These are phyloP conservation scores for Caenorhabditis zanzibari DNA, from an alignment of 2,888 invertebrate species.

Conservation along the genomic window DNA sequence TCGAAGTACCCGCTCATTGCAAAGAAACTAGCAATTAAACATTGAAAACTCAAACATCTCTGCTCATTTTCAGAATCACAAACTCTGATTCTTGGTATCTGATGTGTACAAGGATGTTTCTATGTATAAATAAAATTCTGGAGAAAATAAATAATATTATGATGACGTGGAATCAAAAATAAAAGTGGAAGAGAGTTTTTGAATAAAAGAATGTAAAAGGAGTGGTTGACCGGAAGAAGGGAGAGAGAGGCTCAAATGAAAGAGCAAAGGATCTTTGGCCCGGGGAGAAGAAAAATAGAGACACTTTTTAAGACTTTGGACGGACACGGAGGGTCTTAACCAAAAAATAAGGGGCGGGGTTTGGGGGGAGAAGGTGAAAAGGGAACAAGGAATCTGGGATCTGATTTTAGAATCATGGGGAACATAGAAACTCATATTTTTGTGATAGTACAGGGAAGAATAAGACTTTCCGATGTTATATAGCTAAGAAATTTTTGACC, in stretches of 20 bases:
- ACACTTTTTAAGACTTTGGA: constrained; percentile 5
- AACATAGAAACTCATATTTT: no score
- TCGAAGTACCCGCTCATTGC: constrained; percentile 5
- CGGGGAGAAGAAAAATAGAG: background rate
- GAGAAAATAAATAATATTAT: background rate
- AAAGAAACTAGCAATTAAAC: constrained; percentile 23
- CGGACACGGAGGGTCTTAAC: background rate
- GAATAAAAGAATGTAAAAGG: background rate
- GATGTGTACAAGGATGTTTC: background rate
- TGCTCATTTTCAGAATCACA: background rate
- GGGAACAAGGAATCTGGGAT: no score
- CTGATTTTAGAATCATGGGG: no score
- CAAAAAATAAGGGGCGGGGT: no score
- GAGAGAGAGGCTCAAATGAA: background rate
- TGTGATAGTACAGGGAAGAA: no score
- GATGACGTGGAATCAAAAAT: constrained; percentile 25
- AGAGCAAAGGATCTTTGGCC: constrained; percentile 9
- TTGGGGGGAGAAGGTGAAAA: no score
- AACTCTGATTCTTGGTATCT: constrained; percentile 35
- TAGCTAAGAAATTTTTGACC: no score
- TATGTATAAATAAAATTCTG: background rate
- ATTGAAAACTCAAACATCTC: constrained; percentile 31
- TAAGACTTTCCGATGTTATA: no score
- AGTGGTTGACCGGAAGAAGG: constrained; percentile 8
- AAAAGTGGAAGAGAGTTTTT: background rate